These are phyloP conservation scores for Scomberomorus guttatus DNA, from an alignment of 2,797 vertebrate species.

Conservation along the genomic window DNA sequence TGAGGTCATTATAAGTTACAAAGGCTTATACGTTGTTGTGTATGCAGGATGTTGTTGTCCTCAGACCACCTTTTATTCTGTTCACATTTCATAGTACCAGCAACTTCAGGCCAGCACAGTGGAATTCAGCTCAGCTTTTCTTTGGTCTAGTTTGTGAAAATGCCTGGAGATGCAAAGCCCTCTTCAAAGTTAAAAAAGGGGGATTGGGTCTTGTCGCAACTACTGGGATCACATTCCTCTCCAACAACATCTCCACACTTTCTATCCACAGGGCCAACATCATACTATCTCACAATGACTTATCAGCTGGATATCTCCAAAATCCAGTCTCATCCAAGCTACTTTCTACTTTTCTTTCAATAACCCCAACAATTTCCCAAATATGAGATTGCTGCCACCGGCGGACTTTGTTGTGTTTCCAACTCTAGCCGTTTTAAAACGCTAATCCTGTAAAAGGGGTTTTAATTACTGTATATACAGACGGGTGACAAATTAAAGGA, in stretches of 20 bases:
- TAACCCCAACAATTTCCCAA: background rate
- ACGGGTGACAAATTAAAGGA: no score
- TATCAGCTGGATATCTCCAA: slow-evolving; percentile 8
- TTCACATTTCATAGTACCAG: slow-evolving; percentile 47
- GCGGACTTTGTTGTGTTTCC: no score
- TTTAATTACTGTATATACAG: no score
- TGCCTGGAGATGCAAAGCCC: slow-evolving; percentile 52
- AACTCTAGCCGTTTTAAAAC: no score
- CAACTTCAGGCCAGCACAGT: slow-evolving; percentile 30
- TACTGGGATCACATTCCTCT: slow-evolving; percentile 50
- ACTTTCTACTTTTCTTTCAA: slow-evolving; percentile 11
- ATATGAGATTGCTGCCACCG: background rate
- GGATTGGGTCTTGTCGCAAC: slow-evolving; percentile 47
- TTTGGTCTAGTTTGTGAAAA: slow-evolving; percentile 46
- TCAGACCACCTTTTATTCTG: slow-evolving; percentile 60
- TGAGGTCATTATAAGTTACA: slow-evolving; percentile 69
- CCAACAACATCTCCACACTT: slow-evolving; percentile 22
- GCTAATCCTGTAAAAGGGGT: no score
- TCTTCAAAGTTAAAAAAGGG: slow-evolving; percentile 22
- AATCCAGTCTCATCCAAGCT: background rate
- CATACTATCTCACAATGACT: slow-evolving; percentile 17
- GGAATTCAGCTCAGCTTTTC: slow-evolving; percentile 32
- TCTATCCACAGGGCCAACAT: slow-evolving; percentile 34
- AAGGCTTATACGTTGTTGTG: slow-evolving; percentile 54
- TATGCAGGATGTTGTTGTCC: slow-evolving; percentile 61